A percentile compares a stretch with the other conserved stretches of the same genome.
phyloP scores from a whole-genome alignment of 2,888 invertebrate species.

The Drosophila phalerata region DNA sequence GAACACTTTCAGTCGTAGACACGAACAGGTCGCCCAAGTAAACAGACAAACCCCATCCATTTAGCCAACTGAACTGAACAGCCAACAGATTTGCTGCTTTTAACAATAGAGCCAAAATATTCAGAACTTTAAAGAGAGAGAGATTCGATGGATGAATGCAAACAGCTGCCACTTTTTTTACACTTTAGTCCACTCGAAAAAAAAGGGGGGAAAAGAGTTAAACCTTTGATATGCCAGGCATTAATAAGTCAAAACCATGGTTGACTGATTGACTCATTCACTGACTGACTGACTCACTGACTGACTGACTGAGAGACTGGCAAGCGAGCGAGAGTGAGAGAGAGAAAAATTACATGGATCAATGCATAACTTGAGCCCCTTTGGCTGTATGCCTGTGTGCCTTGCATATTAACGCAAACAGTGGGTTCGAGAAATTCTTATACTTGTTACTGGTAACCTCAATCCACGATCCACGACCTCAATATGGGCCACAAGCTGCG shows the following conservation, averaged over 20 bases:
- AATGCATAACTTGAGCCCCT: conserved; percentile 56
- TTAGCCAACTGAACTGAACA: conserved; percentile 21
- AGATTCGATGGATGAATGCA: no score
- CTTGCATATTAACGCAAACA: conserved; percentile 68
- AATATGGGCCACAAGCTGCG: conserved; percentile 51
- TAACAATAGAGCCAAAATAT: conserved; percentile 28
- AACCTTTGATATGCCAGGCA: conserved; percentile 61
- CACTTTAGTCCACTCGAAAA: conserved; percentile 10
- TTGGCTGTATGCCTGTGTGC: conserved; percentile 49
- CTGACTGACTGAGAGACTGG: conserved; percentile 23
- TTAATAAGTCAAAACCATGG: conserved; percentile 73
- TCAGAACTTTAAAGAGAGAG: conserved; percentile 16
- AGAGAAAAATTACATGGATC: conserved; percentile 62
- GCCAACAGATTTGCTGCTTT: conserved; percentile 27
- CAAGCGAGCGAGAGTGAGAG: not conserved
- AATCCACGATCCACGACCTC: conserved; percentile 13
- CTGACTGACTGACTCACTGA: conserved; percentile 20
- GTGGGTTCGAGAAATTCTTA: conserved; percentile 12
- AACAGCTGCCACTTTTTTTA: conserved; percentile 42
- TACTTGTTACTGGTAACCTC: conserved; percentile 15
- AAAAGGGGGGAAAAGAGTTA: conserved; percentile 26
- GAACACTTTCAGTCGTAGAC: conserved; percentile 14
- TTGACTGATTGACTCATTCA: conserved; percentile 31
- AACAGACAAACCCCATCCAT: conserved; percentile 34
- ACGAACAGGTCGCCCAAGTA: conserved; percentile 19